These are phyloP conservation scores for Nineta flava DNA, from an alignment of 2,888 invertebrate species.

Conservation along the genomic window DNA sequence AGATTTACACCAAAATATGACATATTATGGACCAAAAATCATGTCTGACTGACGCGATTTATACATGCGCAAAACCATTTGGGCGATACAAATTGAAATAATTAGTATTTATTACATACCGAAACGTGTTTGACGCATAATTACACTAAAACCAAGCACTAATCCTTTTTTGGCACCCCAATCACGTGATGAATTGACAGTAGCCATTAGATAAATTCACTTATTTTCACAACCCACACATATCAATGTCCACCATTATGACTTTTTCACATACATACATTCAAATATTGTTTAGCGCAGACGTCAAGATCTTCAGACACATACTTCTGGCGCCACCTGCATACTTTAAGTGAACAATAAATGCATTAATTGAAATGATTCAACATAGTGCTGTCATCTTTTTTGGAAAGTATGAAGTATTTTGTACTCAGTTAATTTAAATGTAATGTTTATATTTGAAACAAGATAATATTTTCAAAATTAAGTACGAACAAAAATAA, in stretches of 20 bases:
- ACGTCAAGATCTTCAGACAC: background rate
- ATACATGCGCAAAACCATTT: background rate
- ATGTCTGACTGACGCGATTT: background rate
- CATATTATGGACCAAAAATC: too few relatives aligned
- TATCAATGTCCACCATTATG: slow-evolving; percentile 1
- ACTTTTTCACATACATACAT: background rate
- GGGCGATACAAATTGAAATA: background rate
- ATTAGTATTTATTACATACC: slow-evolving; percentile 8
- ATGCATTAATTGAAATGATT: too few relatives aligned
- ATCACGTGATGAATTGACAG: slow-evolving; percentile 9
- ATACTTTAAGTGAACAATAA: background rate
- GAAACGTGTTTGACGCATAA: slow-evolving; percentile 9
- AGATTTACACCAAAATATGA: too few relatives aligned
- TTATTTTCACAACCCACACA: slow-evolving; percentile 7
- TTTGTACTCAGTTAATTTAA: too few relatives aligned
- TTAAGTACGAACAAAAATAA: too few relatives aligned
- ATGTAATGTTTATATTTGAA: too few relatives aligned
- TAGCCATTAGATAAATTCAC: slow-evolving; percentile 10
- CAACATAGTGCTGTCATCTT: too few relatives aligned
- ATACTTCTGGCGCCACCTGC: background rate
- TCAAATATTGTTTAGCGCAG: background rate
- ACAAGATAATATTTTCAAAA: too few relatives aligned
- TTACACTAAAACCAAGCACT: slow-evolving; percentile 9
- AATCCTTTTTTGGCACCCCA: slow-evolving; percentile 10
- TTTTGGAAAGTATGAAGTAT: too few relatives aligned